Evolutionary conservation across 2,888 invertebrate genomes (phyloP).

Genomic region (Ornithoptera alexandrae): DNA sequence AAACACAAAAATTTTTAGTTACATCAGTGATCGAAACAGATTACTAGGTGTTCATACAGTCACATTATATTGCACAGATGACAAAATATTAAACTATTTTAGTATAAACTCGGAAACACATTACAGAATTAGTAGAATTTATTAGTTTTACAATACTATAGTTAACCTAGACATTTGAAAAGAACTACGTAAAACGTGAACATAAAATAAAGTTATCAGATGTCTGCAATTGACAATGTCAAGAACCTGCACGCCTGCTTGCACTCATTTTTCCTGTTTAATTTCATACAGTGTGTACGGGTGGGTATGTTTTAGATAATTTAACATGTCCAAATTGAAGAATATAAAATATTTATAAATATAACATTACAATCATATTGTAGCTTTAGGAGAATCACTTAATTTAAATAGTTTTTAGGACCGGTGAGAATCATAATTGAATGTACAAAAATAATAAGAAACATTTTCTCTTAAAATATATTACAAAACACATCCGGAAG

Average conservation of each 20-base stretch:
- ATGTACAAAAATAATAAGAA: constrained; percentile 10
- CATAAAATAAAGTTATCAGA: neutral
- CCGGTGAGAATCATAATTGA: neutral
- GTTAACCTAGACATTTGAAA: neutral
- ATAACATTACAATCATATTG: constrained; percentile 23
- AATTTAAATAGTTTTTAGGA: constrained; percentile 14
- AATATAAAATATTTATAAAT: constrained; percentile 25
- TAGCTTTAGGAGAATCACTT: constrained; percentile 10
- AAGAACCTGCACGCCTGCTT: constrained; percentile 14
- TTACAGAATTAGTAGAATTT: neutral
- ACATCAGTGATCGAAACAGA: neutral
- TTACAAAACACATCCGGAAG: constrained; percentile 7
- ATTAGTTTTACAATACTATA: neutral
- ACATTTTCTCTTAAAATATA: neutral
- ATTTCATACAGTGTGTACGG: neutral
- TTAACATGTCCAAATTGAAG: constrained; percentile 13
- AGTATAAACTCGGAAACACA: neutral
- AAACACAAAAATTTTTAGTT: neutral
- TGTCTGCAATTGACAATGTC: constrained; percentile 14
- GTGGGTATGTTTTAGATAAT: constrained; percentile 1
- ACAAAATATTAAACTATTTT: neutral
- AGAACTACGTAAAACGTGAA: neutral
- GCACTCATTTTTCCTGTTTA: constrained; percentile 6
- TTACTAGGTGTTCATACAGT: neutral
- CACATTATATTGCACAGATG: neutral